These are phyloP conservation scores for Petrophora chlorosata DNA, from an alignment of 2,888 invertebrate species.

Conservation along the genomic window DNA sequence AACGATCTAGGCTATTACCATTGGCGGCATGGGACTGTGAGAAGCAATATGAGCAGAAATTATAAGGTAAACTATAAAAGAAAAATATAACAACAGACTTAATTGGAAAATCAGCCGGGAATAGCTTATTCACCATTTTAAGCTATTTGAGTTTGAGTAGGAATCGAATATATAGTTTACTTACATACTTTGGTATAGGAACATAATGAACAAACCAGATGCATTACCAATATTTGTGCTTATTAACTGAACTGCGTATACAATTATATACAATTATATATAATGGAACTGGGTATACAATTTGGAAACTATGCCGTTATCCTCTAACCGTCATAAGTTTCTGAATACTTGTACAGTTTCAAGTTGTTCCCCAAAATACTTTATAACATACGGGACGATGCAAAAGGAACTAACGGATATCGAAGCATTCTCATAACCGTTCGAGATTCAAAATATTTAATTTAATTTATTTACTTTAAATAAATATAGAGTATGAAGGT, in stretches of 20 bases:
- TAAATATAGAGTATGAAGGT: too few relatives aligned
- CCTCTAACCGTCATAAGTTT: conserved; percentile 33
- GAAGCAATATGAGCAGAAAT: conserved; percentile 89
- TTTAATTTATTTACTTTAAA: too few relatives aligned
- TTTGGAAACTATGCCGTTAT: conserved; percentile 47
- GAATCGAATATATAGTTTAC: too few relatives aligned
- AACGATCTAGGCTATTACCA: conserved; percentile 91
- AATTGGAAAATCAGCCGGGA: too few relatives aligned
- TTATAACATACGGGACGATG: conserved; percentile 1
- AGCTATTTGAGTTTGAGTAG: too few relatives aligned
- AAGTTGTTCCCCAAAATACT: conserved; percentile 16
- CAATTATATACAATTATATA: too few relatives aligned
- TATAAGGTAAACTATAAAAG: conserved; percentile 83
- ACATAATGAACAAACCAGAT: too few relatives aligned
- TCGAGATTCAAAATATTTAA: background rate
- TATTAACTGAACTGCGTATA: too few relatives aligned
- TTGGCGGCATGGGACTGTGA: conserved; percentile 88
- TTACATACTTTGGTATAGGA: too few relatives aligned
- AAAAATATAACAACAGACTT: background rate
- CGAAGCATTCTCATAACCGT: background rate
- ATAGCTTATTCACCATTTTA: too few relatives aligned
- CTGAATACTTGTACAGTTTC: conserved; percentile 45
- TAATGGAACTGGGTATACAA: conserved; percentile 33
- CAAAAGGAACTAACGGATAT: conserved; percentile 4
- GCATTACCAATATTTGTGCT: too few relatives aligned